Evolutionary conservation across 1,140 invertebrate genomes (phyloP).

Genomic region (Phymastichus coffea): DNA sequence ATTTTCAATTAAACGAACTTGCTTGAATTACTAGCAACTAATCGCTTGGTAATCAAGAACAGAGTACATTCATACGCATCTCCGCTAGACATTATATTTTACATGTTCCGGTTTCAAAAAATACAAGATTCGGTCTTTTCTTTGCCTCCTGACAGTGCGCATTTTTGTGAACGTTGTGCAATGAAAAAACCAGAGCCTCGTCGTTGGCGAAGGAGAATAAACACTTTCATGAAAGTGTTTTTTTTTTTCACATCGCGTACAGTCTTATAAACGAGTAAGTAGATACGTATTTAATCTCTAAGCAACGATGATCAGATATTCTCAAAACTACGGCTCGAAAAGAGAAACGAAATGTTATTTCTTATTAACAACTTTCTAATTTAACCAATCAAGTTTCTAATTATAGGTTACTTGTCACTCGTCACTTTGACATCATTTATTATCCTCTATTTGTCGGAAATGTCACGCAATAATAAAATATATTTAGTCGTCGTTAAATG

Average conservation of each 20-base stretch:
- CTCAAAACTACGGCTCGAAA: conserved; percentile 28
- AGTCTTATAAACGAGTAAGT: conserved; percentile 36
- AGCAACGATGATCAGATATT: conserved; percentile 33
- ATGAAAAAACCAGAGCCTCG: not conserved
- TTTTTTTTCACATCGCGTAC: conserved; percentile 23
- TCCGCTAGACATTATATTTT: conserved; percentile 24
- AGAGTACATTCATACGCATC: conserved; percentile 22
- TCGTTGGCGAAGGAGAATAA: not conserved
- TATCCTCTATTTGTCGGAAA: conserved; percentile 38
- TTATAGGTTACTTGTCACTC: conserved; percentile 9
- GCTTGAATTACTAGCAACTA: conserved; percentile 43
- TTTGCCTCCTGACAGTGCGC: not conserved
- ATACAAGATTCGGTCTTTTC: not conserved
- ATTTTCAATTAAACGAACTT: conserved; percentile 48
- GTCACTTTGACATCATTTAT: conserved; percentile 33
- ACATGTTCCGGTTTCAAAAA: not conserved
- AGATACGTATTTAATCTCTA: conserved; percentile 36
- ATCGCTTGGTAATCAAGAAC: conserved; percentile 41
- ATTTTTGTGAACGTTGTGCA: not conserved
- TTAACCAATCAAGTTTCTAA: conserved; percentile 15
- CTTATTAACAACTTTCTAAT: conserved; percentile 18
- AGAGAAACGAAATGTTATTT: not conserved
- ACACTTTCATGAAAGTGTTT: not conserved
- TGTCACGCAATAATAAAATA: conserved; percentile 53
- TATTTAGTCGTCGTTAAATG: conserved; percentile 45